Percentiles rank a stretch among this genome's conserved stretches.
Evolutionary conservation across 2,797 vertebrate genomes (phyloP).

Genomic region (Lacerta viridis): DNA sequence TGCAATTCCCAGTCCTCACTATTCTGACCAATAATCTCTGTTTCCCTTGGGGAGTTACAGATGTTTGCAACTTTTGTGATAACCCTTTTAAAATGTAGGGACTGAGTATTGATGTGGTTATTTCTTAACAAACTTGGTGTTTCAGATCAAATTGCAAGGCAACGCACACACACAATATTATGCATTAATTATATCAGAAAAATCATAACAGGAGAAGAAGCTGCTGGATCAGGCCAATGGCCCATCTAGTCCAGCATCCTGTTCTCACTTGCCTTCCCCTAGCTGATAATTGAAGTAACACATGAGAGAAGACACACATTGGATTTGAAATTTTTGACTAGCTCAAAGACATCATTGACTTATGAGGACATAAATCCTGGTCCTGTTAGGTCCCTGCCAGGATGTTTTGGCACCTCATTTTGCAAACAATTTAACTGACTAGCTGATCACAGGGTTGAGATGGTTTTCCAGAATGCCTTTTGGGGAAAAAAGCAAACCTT

Average conservation of each 20-base stretch:
- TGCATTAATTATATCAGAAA: neutral
- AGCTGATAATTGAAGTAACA: neutral
- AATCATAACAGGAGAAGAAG: neutral
- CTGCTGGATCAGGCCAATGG: too few species aligned
- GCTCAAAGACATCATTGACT: neutral
- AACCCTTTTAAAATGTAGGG: slow-evolving; percentile 26
- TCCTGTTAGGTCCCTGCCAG: neutral
- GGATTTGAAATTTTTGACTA: neutral
- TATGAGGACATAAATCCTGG: neutral
- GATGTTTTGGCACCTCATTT: neutral
- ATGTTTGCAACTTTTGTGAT: slow-evolving; percentile 72
- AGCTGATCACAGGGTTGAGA: neutral
- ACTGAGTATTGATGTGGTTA: slow-evolving; percentile 61
- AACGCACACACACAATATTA: neutral
- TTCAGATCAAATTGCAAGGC: slow-evolving; percentile 42
- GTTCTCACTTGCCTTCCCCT: neutral
- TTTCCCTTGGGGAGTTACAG: slow-evolving; percentile 68
- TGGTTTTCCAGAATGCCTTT: slow-evolving; percentile 20
- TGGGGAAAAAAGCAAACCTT: slow-evolving; percentile 13
- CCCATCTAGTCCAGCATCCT: too few species aligned
- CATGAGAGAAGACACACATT: neutral
- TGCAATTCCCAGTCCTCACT: slow-evolving; percentile 64
- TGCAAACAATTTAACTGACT: slow-evolving; percentile 16
- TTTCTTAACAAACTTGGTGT: slow-evolving; percentile 66
- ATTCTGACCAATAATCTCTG: slow-evolving; percentile 65